Percentiles rank a stretch among this genome's conserved stretches.
Conservation (phyloP, 2,797 vertebrate genomes). For the Coranthus polyacanthus region DNA sequence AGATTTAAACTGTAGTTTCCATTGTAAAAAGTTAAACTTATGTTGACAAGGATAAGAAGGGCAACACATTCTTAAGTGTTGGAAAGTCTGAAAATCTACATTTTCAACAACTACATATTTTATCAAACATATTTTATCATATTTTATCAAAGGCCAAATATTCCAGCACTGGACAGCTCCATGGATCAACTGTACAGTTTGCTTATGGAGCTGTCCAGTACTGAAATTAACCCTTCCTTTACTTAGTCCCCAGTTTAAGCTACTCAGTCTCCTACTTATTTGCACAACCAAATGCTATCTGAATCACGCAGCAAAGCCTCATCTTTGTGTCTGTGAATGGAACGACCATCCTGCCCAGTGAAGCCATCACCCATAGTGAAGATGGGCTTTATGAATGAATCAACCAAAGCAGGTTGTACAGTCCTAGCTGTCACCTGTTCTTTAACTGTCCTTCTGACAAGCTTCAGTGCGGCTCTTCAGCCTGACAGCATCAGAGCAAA, state of each 20-base stretch:
- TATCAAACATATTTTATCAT: too few species aligned
- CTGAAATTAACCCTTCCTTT: slow-evolving; percentile 37
- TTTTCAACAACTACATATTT: too few species aligned
- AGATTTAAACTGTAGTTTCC: too few species aligned
- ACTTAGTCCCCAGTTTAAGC: slow-evolving; percentile 41
- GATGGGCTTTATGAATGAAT: slow-evolving; percentile 83
- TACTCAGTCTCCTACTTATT: slow-evolving; percentile 26
- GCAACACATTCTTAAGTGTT: too few species aligned
- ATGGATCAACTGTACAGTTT: background rate
- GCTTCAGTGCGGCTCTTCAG: slow-evolving; percentile 10
- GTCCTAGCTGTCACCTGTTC: slow-evolving; percentile 52
- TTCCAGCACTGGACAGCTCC: slow-evolving; percentile 53
- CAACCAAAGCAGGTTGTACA: slow-evolving; percentile 48
- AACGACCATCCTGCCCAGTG: slow-evolving; percentile 58
- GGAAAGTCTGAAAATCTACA: too few species aligned
- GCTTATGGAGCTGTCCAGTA: slow-evolving; percentile 61
- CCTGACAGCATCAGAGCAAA: slow-evolving; percentile 25
- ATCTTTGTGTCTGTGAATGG: slow-evolving; percentile 67
- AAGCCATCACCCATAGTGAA: slow-evolving; percentile 64
- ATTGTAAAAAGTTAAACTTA: too few species aligned
- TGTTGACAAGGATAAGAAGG: too few species aligned
- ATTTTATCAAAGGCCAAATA: background rate
- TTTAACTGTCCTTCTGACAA: slow-evolving; percentile 38
- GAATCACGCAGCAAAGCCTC: slow-evolving; percentile 51
- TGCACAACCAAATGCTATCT: slow-evolving; percentile 39